Base-by-base conservation (phyloP, 2,888 invertebrate species). In the Heteropelma amictum region DNA sequence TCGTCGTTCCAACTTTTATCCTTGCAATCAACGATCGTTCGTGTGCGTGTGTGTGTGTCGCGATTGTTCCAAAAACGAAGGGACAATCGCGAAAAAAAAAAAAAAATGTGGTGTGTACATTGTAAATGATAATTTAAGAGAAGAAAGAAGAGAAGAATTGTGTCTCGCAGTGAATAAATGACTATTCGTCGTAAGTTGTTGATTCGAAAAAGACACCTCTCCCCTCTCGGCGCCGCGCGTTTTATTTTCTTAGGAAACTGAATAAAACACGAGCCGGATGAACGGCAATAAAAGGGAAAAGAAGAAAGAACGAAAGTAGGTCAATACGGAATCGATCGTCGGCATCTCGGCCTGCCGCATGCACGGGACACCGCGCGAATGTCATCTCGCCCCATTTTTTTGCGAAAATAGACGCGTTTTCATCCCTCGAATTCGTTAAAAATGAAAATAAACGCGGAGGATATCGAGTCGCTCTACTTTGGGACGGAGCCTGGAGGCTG, bases 21-120 rank as follows among this genome's bases (percentile, higher is more conserved):
- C n/a, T n/a, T n/a, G n/a, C n/a, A n/a, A n/a, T n/a, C n/a, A n/a
- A n/a, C n/a, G n/a, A n/a, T n/a, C n/a, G n/a, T n/a, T n/a, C n/a
- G n/a, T n/a, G n/a, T n/a, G n/a, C n/a, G n/a, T n/a, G n/a, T n/a
- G n/a, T n/a, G n/a, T n/a, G n/a, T n/a, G n/a, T n/a, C n/a, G 19
- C 35, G 35, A 3, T 26, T 26, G 3, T 17, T 42, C 12, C 23
- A 12, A 54, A 14, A 38, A 26, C 26, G 35, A 47, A 61, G 19
- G 61, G 23, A 33, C n/a, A n/a, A 53, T 35, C 45, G 23, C 73
- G 79, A 73, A 81, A 80, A 79, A 56, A 47, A 21, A 2, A 80
- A 77, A n/a, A n/a, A n/a, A n/a, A n/a, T n/a, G n/a, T n/a, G n/a
- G n/a, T 77, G 74, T 84, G 79, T 83, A 84, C 70, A 83, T 83